Percentiles rank a stretch among this genome's conserved stretches.
Evolutionary conservation across 2,113 vertebrate genomes (phyloP).

Genomic region (Petromus typicus): DNA sequence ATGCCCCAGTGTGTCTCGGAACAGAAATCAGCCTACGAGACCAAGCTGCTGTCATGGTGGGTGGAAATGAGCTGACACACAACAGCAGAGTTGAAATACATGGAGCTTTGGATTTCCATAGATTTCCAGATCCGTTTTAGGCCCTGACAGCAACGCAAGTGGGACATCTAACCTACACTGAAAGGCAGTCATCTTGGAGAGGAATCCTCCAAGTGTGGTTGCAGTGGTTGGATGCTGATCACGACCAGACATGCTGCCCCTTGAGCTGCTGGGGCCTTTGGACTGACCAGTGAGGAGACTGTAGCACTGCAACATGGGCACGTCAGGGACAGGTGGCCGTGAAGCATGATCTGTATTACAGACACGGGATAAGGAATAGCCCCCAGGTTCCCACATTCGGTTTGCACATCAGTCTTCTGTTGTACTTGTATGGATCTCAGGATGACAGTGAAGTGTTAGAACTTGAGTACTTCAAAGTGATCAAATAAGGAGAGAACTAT

Average conservation of each 20-base stretch:
- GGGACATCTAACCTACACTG: conserved; percentile 56
- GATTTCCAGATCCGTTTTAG: conserved; percentile 73
- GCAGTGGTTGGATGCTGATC: neutral
- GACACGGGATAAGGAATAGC: neutral
- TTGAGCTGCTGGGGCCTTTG: conserved; percentile 42
- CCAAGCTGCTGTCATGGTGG: neutral
- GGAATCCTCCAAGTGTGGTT: conserved; percentile 19
- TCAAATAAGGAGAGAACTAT: neutral
- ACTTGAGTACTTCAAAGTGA: neutral
- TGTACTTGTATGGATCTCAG: neutral
- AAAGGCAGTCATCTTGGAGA: conserved; percentile 62
- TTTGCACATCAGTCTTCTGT: neutral
- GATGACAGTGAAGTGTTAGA: neutral
- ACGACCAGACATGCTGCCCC: conserved; percentile 32
- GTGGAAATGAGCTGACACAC: neutral
- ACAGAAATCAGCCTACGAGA: neutral
- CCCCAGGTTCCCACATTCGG: neutral
- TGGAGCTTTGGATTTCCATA: neutral
- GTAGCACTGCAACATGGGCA: too few species aligned
- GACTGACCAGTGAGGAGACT: neutral
- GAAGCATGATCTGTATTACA: neutral
- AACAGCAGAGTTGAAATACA: neutral
- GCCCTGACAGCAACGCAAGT: conserved; percentile 46
- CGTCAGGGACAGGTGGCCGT: neutral
- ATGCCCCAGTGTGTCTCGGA: neutral